Conservation (phyloP, 2,113 vertebrate species). For the Brachyhypopomus gauderio region DNA sequence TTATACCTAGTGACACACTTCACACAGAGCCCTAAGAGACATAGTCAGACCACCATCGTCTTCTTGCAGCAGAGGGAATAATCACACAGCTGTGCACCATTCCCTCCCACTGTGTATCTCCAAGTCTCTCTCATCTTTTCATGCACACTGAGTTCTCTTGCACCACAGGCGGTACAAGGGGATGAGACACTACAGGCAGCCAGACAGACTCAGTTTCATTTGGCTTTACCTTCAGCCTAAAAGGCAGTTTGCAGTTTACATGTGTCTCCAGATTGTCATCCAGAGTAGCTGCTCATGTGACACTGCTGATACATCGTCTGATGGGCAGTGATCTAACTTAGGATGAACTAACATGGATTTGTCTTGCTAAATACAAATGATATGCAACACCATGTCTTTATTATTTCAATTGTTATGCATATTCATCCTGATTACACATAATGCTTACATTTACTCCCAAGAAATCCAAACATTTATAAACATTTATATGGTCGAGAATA, state of each 20-base stretch:
- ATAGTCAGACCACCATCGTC: background rate
- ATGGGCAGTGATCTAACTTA: slow-evolving; percentile 65
- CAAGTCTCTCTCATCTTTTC: background rate
- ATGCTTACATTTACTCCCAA: slow-evolving; percentile 11
- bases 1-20: slow-evolving; percentile 43
- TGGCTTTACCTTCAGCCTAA: background rate
- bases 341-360: slow-evolving; percentile 63
- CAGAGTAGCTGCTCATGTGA: slow-evolving; percentile 39
- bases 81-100: slow-evolving; percentile 45
- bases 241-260: too few relatives aligned
- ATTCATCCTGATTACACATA: slow-evolving; percentile 25
- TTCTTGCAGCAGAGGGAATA: slow-evolving; percentile 41
- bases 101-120: background rate
- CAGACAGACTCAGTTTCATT: background rate
- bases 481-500: too few relatives aligned
- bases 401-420: background rate
- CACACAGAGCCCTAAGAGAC: slow-evolving; percentile 13
- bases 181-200: background rate
- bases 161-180: background rate
- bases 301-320: slow-evolving; percentile 53
- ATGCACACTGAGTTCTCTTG: background rate
- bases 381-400: slow-evolving; percentile 37
- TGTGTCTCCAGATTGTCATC: background rate
- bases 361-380: slow-evolving; percentile 60
- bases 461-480: background rate